Base-by-base conservation (phyloP, 2,888 invertebrate species). In the Odontocerum albicorne region DNA sequence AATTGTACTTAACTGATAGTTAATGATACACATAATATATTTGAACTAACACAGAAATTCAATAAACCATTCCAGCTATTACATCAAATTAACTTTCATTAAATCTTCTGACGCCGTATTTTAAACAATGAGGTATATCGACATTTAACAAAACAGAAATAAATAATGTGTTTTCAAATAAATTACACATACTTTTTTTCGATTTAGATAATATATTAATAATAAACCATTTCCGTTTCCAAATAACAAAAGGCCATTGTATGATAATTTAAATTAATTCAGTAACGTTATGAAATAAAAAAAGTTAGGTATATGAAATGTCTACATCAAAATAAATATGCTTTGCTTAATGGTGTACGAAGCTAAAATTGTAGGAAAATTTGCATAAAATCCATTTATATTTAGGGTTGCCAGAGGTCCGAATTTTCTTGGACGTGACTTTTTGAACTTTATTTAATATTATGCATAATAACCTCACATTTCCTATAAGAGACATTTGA, bases 211-310 rank as follows among this genome's bases (percentile, higher is more conserved):
- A 4, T 31, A 2, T 44, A 44, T 43, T 38, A 43, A 31, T 22
- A 35, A 43, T 43, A 51, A 44, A 52, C 44, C 42, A 52, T 45
- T 38, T 42, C 36, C 52, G 40, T 38, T 52, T 36, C 31, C 36
- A 44, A 38, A 45, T 45, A 36, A 46, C 50, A 49, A 56, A 54
- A 49, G 46, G 39, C 55, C 55, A 56, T 56, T 56, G 55, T 56
- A 51, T 56, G 55, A 51, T 56, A 56, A 56, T 56, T 51, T 50
- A 27, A 46, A 51, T 51, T 15, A 44, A 44, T 49, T 40, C 49
- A 20, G 36, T 22, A 31, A 38, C 44, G 43, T 49, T 51, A 43
- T 43, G 50, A 50, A 33, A 43, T 44, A 31, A 36, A 10, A 42
- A 45, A 45, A 45, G 31, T 32, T 32, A 44, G 36, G 38, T 55